Base-by-base conservation (phyloP, 2,113 vertebrate genomes). In the Todiramphus saurophagus region DNA sequence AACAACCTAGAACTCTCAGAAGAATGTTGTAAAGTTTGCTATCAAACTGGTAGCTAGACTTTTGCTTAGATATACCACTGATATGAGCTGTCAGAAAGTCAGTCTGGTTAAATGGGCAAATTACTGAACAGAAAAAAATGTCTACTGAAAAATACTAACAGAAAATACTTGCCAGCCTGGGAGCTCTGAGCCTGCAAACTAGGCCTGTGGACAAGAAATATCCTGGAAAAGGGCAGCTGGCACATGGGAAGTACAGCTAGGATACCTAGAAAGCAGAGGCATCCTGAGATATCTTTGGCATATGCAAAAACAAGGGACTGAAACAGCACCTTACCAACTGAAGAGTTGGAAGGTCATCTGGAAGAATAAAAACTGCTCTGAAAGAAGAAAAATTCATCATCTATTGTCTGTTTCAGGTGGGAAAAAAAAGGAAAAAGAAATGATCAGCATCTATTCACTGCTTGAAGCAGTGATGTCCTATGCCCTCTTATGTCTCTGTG, bases 11-110 rank as follows among this genome's bases (percentile, higher is more conserved):
- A 83, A 77, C 63, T 96, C 72, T 59, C 73, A 89, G 50, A 94
- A 87, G 39, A 91, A 56, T 94, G 43, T 55, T 73, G 43, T 84
- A 93, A 95, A 68, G n/a, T 94, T 92, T 93, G 82, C 84, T 90
- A 28, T n/a, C 56, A 82, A 51, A 66, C 46, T 72, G 63, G 15
- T 41, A 95, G 76, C 23, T 14, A 96, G 74, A 81, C 56, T 81
- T 77, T 31, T 89, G 19, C 14, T 66, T 70, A 72, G 19, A 58
- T 75, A 8, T 35, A 8, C 9, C 43, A n/a, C 7, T 48, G 19
- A 43, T 21, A 13, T 37, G 12, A 72, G 41, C 28, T 70, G 33
- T 7, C 53, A 76, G 37, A 87, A 80, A 60, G 25, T 41, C 19
- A 68, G 27, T 16, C 30, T 37, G 10, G 2, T 25, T 80, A 73